These are phyloP conservation scores for zebrafish (Danio rerio) DNA, from an alignment of 2,113 vertebrate genomes.

Conservation along the genomic window GRCz12tu NC_133198.1:21192501-21193000, in stretches of 20 bases:
- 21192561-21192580: conserved; percentile 28
- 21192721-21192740: not conserved
- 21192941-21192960: not conserved
- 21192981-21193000: not conserved
- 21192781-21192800: not conserved
- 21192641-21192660: not conserved
- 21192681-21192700: not conserved
- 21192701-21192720: not conserved
- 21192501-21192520: no score
- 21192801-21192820: not conserved
- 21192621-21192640: conserved; percentile 18
- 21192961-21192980: not conserved
- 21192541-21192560: not conserved
- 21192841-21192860: not conserved
- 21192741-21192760: not conserved
- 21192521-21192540: not conserved
- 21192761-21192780: not conserved
- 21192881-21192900: not conserved
- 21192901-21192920: not conserved
- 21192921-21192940: not conserved
- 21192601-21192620: conserved; percentile 17
- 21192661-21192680: not conserved
- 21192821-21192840: not conserved
- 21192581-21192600: not conserved
- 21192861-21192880: not conserved